Base-by-base conservation (phyloP, 1,140 invertebrate species). In the Diorhabda sublineata region DNA sequence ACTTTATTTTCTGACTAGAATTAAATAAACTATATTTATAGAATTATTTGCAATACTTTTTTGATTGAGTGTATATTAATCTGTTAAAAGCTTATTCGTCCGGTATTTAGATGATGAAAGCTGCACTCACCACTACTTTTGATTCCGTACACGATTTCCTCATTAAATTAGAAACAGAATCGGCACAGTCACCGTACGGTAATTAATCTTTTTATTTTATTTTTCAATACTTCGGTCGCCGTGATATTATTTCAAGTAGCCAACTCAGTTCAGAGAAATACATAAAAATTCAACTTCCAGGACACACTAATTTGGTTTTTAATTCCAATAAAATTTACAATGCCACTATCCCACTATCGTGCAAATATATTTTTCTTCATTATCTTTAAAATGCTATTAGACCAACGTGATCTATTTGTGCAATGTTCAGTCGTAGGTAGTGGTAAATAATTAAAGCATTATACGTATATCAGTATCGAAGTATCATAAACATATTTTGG, bases 101-200 rank as follows among this genome's bases (percentile, higher is more conserved):
- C 26, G 26, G 26, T 26, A 26, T 26, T 26, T 26, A 26, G 26
- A 26, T 26, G 26, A 26, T 26, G 26, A 26, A 26, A 52, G n/a
- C 47, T 52, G 47, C 47, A 52, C 47, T 52, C n/a, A 52, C 47
- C 47, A 52, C 26, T 26, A 26, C 47, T 52, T 52, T 52, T 4
- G 6, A 52, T 52, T 52, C 47, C n/a, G 4, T 52, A 52, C 47
- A 52, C 47, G 47, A 6, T 52, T 52, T 52, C 2, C 6, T 52
- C 47, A 52, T 52, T 52, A 52, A 52, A 52, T 52, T 52, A 52
- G 47, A n/a, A 52, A 52, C 47, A 8, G 47, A 52, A 52, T 52
- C 47, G 47, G 47, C 47, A n/a, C 47, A 52, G 47, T 52, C 47
- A 52, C 47, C n/a, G 6, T 3, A n/a, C 3, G 47, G n/a, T 52